Evolutionary conservation across 2,113 vertebrate species (phyloP), one percentile per base, ranked within the genome.

Genomic region (Tympanuchus pallidicinctus): DNA sequence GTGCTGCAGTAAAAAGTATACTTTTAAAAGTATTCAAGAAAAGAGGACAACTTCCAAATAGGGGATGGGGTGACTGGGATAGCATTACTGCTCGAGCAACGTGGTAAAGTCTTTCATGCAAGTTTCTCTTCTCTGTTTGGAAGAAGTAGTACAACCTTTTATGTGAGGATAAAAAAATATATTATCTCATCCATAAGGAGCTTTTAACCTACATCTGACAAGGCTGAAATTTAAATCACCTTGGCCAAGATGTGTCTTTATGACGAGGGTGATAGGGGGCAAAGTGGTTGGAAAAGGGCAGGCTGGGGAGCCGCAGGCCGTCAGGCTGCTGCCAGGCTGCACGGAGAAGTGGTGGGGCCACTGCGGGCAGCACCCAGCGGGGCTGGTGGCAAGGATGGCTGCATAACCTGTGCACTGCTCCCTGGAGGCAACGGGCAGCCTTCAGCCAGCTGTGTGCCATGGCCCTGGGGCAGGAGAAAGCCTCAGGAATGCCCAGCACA

Each of bases 91-190:
- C 48, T 42, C 19, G 50, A 27, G 28, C 24, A 17, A 8, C 0
- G 1, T 4, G 32, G 8, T 13, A 7, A 47, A 40, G 16, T 1
- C 1, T 10, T 48, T 12, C 9, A 2, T 2, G 25, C 34, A 18
- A 4, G 0, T 20, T 43, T n/a, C 28, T 67, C 50, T 47, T 19
- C 66, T 19, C 78, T 16, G 0, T 20, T 32, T 56, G 32, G 54
- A 66, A 83, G 66, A 6, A 66, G 36, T n/a, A n/a, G 13, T 5
- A 3, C 2, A 10, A 38, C 5, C 32, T 14, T 54, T 42, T 11
- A 5, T n/a, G 18, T 11, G 12, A 56, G 67, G 54, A 20, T 25
- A 40, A 47, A 75, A 45, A 80, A 25, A 15, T 18, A 32, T 32
- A 11, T 52, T 59, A 65, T 40, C 56, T 34, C 43, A 9, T n/a